A percentile compares a stretch with the other conserved stretches of the same genome.
phyloP scores from a whole-genome alignment of 2,888 invertebrate genomes.

The Heliconius sara region DNA sequence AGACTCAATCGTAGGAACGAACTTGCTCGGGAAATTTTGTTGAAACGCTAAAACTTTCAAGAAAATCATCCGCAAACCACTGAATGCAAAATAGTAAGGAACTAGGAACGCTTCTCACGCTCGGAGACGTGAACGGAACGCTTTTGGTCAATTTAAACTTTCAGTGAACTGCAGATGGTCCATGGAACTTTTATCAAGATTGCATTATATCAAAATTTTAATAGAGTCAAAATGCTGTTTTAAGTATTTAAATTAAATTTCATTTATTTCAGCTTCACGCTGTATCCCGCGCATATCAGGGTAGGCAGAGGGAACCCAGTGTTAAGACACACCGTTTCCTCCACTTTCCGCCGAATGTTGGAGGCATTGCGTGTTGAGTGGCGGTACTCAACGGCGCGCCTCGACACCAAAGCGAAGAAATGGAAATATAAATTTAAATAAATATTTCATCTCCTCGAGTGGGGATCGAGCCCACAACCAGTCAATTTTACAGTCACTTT shows the following conservation, averaged over 20 bases:
- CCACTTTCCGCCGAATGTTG: no score
- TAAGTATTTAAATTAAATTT: not conserved
- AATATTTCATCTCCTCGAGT: no score
- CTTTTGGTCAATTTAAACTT: constrained; percentile 69
- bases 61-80: constrained; percentile 50
- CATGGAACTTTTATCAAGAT: constrained; percentile 34
- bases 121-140: constrained; percentile 51
- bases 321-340: no score
- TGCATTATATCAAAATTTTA: constrained; percentile 32
- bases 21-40: constrained; percentile 30
- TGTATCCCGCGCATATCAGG: no score
- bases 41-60: constrained; percentile 45
- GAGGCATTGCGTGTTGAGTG: no score
- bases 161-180: constrained; percentile 39
- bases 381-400: no score
- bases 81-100: constrained; percentile 51
- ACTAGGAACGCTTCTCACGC: constrained; percentile 25
- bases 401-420: no score
- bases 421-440: no score
- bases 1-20: constrained; percentile 25
- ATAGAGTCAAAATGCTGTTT: constrained; percentile 33
- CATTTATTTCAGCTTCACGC: no score
- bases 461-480: no score
- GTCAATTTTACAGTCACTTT: no score
- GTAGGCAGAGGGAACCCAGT: no score